A percentile compares a stretch with the other conserved stretches of the same genome.
Conservation (phyloP, 2,113 vertebrate genomes). For the Rattus rattus region DNA sequence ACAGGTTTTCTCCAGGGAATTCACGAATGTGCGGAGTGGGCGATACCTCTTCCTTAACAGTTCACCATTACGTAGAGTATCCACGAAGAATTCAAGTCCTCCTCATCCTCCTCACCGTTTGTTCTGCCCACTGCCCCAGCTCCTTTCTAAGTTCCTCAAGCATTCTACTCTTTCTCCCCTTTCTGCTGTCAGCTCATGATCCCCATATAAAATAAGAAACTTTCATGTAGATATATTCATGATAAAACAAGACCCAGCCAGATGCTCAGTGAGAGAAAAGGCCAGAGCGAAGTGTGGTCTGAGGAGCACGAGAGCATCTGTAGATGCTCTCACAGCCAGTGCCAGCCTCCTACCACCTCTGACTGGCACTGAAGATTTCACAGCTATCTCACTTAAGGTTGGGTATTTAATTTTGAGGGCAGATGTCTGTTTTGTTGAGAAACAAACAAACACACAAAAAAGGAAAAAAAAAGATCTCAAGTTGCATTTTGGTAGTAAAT, state of each 20-base stretch:
- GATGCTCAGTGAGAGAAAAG: background rate
- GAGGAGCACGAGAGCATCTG: background rate
- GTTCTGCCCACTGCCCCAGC: background rate
- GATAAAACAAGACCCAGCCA: background rate
- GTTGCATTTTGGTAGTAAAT: background rate
- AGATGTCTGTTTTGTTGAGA: background rate
- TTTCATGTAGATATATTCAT: background rate
- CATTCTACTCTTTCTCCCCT: background rate
- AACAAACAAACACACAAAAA: background rate
- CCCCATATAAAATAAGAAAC: background rate
- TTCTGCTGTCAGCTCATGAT: background rate
- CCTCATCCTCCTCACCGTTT: background rate
- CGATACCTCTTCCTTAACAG: background rate
- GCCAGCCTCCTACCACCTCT: background rate
- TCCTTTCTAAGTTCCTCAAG: background rate
- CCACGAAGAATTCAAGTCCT: background rate
- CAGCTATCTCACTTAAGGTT: background rate
- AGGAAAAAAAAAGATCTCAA: background rate
- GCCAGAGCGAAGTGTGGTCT: background rate
- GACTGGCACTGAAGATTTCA: background rate
- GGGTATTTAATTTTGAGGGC: constrained; percentile 19
- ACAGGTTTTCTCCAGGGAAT: background rate
- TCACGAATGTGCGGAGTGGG: background rate
- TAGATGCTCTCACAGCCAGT: accelerated
- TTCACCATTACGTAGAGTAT: background rate